Conservation (phyloP, 2,888 invertebrate species). For the Ernsta delagoae region DNA sequence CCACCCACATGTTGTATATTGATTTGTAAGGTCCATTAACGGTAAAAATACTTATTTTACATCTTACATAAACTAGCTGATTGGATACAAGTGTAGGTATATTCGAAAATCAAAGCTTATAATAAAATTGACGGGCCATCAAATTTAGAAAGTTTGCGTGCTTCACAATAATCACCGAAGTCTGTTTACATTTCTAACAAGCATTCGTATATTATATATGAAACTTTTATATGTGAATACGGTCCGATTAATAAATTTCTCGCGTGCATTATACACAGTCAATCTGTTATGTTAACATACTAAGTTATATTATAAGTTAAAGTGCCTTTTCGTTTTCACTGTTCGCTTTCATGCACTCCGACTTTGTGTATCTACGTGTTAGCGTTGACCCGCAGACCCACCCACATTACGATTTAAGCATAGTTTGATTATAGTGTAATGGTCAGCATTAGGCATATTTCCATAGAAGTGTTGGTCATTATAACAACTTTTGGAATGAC, state of each 20-base stretch:
- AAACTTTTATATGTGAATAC: slow-evolving; percentile 18
- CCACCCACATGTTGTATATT: background rate
- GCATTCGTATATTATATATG: slow-evolving; percentile 36
- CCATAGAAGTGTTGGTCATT: background rate
- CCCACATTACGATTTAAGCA: too few species aligned
- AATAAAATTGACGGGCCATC: slow-evolving; percentile 77
- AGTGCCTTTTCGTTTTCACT: slow-evolving; percentile 37
- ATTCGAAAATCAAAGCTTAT: slow-evolving; percentile 73
- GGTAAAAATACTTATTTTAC: background rate
- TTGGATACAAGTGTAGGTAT: slow-evolving; percentile 36
- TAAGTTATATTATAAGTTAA: slow-evolving; percentile 22
- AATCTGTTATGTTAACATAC: slow-evolving; percentile 12
- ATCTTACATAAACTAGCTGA: slow-evolving; percentile 31
- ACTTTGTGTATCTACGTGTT: too few species aligned
- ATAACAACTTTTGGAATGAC: background rate
- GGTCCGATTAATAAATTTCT: slow-evolving; percentile 15
- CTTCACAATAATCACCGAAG: slow-evolving; percentile 65
- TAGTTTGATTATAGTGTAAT: slow-evolving; percentile 17
- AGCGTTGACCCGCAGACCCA: too few species aligned
- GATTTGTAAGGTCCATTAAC: background rate
- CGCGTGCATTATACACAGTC: slow-evolving; percentile 23
- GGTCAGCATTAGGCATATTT: slow-evolving; percentile 14
- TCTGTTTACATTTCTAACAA: slow-evolving; percentile 63
- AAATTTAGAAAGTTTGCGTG: slow-evolving; percentile 75
- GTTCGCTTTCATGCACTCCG: slow-evolving; percentile 35